Evolutionary conservation across 2,797 vertebrate genomes (phyloP).

Genomic region (Natrix natrix): DNA sequence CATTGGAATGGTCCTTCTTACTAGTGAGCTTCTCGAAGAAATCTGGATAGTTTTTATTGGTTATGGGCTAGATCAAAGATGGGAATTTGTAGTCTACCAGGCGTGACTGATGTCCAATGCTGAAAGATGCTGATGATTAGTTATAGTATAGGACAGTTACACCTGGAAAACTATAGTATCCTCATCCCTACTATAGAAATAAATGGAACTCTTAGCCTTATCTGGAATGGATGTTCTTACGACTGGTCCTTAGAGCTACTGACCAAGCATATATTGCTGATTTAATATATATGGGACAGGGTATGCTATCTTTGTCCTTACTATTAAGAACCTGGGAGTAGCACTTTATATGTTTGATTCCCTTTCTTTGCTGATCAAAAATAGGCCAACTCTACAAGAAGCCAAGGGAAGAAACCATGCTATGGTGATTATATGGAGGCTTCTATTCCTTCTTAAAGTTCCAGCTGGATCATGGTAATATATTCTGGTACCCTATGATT

Average conservation of each 20-base stretch:
- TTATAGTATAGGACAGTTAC: background rate
- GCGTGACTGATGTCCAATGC: background rate
- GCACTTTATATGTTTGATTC: background rate
- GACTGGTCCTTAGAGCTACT: background rate
- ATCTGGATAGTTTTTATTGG: background rate
- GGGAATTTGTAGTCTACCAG: background rate
- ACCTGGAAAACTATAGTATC: background rate
- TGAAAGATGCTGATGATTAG: background rate
- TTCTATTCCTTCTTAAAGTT: background rate
- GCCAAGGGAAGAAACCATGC: background rate
- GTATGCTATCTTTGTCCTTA: background rate
- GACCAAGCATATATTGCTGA: background rate
- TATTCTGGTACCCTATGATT: background rate
- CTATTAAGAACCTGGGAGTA: background rate
- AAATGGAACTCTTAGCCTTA: background rate
- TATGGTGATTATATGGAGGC: background rate
- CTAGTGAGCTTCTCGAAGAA: background rate
- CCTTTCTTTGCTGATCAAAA: background rate
- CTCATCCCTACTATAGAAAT: background rate
- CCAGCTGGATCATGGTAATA: background rate
- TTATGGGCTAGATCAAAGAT: background rate
- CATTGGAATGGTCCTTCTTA: background rate
- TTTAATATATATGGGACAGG: background rate
- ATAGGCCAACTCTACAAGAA: background rate
- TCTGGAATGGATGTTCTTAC: background rate